These are phyloP conservation scores for Parauchenoglanis ngamensis DNA, from an alignment of 2,797 vertebrate species.

Conservation along the genomic window DNA sequence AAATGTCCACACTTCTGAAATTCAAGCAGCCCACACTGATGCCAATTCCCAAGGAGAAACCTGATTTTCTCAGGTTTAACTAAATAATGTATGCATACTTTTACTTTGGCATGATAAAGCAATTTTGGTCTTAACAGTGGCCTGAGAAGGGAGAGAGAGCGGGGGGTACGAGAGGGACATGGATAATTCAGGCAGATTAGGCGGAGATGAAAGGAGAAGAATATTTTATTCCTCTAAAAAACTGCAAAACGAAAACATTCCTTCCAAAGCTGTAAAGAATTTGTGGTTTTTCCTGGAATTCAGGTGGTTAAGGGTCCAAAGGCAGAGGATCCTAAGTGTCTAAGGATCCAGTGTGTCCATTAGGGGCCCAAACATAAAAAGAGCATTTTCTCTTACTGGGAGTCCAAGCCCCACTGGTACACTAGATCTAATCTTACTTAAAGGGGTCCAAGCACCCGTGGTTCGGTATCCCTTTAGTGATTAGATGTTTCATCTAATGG, in stretches of 20 bases:
- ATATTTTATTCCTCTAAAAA: constrained; percentile 10
- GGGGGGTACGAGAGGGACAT: constrained; percentile 40
- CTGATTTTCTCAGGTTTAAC: constrained; percentile 88
- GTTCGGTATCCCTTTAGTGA: not conserved
- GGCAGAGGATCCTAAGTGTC: not conserved
- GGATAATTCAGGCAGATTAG: constrained; percentile 55
- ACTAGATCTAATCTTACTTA: not conserved
- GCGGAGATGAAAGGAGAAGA: constrained; percentile 44
- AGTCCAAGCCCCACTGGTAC: not conserved
- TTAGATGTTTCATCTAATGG: not conserved
- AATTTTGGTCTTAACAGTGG: constrained; percentile 89
- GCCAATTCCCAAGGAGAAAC: constrained; percentile 82
- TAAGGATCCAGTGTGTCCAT: not conserved
- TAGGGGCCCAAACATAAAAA: not conserved
- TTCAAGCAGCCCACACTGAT: constrained; percentile 79
- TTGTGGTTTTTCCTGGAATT: not conserved
- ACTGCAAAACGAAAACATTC: not conserved
- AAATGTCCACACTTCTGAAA: constrained; percentile 80
- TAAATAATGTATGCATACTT: constrained; percentile 97
- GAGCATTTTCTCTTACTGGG: not conserved
- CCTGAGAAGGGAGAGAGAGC: constrained; percentile 68
- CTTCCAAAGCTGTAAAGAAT: not conserved
- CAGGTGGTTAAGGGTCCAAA: not conserved
- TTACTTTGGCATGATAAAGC: constrained; percentile 94
- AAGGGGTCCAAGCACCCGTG: not conserved